A percentile compares a stretch with the other conserved stretches of the same genome.
Evolutionary conservation across 2,888 invertebrate genomes (phyloP).

Genomic region (Pomacea canaliculata): DNA sequence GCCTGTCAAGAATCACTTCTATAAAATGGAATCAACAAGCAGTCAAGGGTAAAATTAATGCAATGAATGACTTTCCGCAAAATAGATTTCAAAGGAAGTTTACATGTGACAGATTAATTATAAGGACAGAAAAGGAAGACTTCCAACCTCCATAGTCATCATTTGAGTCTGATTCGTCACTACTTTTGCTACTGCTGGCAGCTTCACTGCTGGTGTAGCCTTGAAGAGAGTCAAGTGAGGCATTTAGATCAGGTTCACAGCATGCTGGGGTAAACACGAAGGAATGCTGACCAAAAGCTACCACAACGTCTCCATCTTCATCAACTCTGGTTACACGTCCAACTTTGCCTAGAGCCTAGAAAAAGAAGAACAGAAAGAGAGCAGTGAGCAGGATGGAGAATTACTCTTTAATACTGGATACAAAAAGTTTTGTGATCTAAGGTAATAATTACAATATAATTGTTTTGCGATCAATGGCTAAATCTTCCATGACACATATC

Average conservation of each 20-base stretch:
- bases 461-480: too few species aligned
- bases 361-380: neutral
- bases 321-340: slow-evolving; percentile 28
- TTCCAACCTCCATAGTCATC: slow-evolving; percentile 9
- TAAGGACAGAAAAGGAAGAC: neutral
- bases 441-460: too few species aligned
- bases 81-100: too few species aligned
- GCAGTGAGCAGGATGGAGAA: too few species aligned
- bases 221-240: slow-evolving; percentile 1
- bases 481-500: too few species aligned
- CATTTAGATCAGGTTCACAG: slow-evolving; percentile 2
- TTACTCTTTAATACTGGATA: too few species aligned
- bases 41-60: too few species aligned
- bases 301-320: slow-evolving; percentile 21
- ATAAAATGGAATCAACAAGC: too few species aligned
- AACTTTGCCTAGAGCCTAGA: slow-evolving; percentile 26
- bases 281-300: slow-evolving; percentile 17
- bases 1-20: too few species aligned
- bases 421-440: too few species aligned
- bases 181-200: neutral
- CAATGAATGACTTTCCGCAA: too few species aligned
- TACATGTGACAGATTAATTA: too few species aligned
- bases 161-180: neutral
- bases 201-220: neutral
- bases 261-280: slow-evolving; percentile 22